These are phyloP conservation scores for Centropus bengalensis DNA, from an alignment of 2,113 vertebrate genomes.

Conservation along the genomic window DNA sequence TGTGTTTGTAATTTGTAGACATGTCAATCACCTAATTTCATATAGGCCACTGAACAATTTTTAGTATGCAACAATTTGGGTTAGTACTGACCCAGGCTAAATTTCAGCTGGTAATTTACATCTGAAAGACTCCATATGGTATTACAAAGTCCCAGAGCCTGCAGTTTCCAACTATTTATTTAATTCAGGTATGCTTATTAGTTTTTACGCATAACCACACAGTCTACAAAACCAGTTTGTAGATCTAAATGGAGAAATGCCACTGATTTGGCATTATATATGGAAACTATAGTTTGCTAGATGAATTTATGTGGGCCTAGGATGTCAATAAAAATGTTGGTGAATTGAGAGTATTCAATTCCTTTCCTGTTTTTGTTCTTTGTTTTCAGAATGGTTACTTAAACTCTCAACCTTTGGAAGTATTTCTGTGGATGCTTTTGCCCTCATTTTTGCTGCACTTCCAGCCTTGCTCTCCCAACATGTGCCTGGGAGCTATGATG, in stretches of 20 bases:
- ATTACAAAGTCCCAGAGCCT: neutral
- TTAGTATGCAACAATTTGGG: slow-evolving; percentile 50
- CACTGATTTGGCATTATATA: neutral
- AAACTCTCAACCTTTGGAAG: neutral
- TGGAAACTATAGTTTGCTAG: neutral
- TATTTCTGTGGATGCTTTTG: neutral
- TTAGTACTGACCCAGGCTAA: slow-evolving; percentile 58
- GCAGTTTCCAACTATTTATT: slow-evolving; percentile 46
- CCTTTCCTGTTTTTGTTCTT: neutral
- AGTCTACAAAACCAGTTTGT: neutral
- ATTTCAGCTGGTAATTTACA: slow-evolving; percentile 63
- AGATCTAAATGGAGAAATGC: neutral
- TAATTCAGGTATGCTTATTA: slow-evolving; percentile 59
- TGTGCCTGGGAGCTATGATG: no score
- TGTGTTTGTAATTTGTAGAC: slow-evolving; percentile 62
- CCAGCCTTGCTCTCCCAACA: neutral
- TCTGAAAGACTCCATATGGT: slow-evolving; percentile 63
- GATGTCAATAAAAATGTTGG: neutral
- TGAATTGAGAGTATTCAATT: neutral
- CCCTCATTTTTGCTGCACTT: neutral
- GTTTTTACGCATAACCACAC: neutral
- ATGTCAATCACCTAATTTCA: slow-evolving; percentile 65
- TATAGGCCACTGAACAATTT: slow-evolving; percentile 59
- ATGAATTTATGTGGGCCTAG: neutral
- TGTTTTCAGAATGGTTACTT: neutral